phyloP scores from a whole-genome alignment of 2,797 vertebrate genomes.

The Enteromius mattozi region DNA sequence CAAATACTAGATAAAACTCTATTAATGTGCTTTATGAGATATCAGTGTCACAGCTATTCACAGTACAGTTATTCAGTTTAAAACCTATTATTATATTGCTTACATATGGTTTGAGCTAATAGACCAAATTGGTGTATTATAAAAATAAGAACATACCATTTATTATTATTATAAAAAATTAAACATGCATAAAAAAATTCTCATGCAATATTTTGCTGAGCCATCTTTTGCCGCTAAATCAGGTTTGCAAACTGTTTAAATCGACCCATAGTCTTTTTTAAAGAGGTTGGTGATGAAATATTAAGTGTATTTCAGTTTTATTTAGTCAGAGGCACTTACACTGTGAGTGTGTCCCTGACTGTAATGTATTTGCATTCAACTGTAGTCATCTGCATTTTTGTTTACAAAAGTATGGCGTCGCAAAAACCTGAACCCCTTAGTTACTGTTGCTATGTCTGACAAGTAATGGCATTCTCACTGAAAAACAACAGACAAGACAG shows the following conservation, averaged over 20 bases:
- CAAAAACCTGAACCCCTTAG: slow-evolving; percentile 58
- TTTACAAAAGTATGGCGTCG: neutral
- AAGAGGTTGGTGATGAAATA: neutral
- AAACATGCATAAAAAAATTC: neutral
- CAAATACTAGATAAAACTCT: slow-evolving; percentile 2
- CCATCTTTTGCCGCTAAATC: neutral
- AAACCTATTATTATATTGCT: neutral
- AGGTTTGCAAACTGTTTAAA: slow-evolving; percentile 1
- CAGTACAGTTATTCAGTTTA: neutral
- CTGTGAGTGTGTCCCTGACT: neutral
- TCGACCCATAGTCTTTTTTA: neutral
- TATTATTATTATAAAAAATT: too few species aligned
- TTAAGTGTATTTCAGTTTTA: too few species aligned
- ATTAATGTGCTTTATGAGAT: neutral
- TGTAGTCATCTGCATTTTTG: neutral
- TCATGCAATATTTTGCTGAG: neutral
- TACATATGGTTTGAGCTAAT: neutral
- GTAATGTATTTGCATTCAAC: neutral
- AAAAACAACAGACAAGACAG: neutral
- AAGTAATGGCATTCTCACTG: neutral
- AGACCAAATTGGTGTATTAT: neutral
- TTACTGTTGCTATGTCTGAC: too few species aligned
- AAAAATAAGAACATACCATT: neutral
- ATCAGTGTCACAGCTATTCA: neutral
- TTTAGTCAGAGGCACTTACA: neutral